Evolutionary conservation across 2,888 invertebrate genomes (phyloP).

Genomic region (Watsonalla cultraria): DNA sequence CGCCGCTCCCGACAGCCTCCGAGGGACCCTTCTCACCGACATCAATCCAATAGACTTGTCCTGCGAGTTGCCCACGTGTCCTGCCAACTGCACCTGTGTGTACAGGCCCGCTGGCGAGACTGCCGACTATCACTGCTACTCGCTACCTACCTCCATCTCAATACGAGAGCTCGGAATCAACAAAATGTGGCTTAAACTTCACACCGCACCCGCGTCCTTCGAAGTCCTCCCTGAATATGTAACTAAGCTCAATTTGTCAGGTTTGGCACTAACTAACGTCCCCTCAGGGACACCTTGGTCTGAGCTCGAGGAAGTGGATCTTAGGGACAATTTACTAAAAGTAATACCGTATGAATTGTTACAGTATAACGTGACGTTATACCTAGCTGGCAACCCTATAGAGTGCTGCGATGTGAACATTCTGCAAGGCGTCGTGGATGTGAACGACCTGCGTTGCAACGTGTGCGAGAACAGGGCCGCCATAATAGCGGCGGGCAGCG

Average conservation of each 20-base stretch:
- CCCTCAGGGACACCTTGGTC: neutral
- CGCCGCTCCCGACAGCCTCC: neutral
- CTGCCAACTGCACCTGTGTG: no score
- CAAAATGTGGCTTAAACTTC: no score
- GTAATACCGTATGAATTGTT: neutral
- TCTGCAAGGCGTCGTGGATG: slow-evolving; percentile 1
- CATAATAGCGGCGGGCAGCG: neutral
- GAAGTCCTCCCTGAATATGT: neutral
- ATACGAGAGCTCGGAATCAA: no score
- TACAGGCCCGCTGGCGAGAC: no score
- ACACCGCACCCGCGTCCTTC: slow-evolving; percentile 4
- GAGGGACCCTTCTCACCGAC: neutral
- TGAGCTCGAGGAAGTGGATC: neutral
- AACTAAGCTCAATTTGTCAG: neutral
- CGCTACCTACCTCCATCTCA: neutral
- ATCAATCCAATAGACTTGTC: neutral
- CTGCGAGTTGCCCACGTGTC: no score
- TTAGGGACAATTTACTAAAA: neutral
- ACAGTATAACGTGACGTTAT: slow-evolving; percentile 15
- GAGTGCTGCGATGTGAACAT: neutral
- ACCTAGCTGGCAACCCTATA: slow-evolving; percentile 17
- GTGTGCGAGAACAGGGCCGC: neutral
- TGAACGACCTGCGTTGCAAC: neutral
- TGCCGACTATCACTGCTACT: neutral
- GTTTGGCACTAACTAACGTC: neutral